Base-by-base conservation (phyloP, 2,113 vertebrate genomes). In the Suncus etruscus region DNA sequence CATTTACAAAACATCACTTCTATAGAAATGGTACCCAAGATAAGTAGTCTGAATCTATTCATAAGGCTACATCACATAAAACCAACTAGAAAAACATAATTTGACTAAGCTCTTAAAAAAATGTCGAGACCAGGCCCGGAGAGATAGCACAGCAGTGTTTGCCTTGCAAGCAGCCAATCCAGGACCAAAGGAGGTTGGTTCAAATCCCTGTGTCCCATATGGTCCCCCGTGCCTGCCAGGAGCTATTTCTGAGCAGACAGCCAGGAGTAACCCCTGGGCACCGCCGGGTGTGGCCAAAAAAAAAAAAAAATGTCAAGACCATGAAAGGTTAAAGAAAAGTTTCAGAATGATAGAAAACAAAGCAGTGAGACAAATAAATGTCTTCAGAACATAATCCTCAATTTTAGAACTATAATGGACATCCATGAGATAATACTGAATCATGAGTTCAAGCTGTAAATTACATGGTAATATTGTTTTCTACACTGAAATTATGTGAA, bases 21-120 rank as follows among this genome's bases (percentile, higher is more conserved):
- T 89, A 31, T 58, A 58, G 22, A 31, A 54, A 78, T 45, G 22
- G 11, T 85, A 29, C 58, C 39, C 32, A 16, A 77, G 81, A 73
- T 14, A 70, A 5, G 32, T 31, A 63, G 65, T 9, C 29, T 58
- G n/a, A 87, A 88, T 4, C 66, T 27, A 0, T 58, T 70, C 14
- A 18, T 51, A 10, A 87, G 25, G 45, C 87, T 90, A 65, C 18
- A 86, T 10, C 54, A 91, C 50, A 69, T 27, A 74, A 91, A 70
- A 1, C 24, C 29, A 70, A 63, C 24, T 1, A 83, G 3, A 68
- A 47, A 91, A 61, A 76, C 2, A 78, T 10, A 27, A 54, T 31
- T 61, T 45, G 24, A n/a, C 22, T 83, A 2, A 22, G 31, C 47
- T 79, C 48, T 72, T 90, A 29, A 50, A n/a, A 22, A 87, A 79